Base-by-base conservation (phyloP, 2,888 invertebrate genomes). In the Horisme vitalbata region DNA sequence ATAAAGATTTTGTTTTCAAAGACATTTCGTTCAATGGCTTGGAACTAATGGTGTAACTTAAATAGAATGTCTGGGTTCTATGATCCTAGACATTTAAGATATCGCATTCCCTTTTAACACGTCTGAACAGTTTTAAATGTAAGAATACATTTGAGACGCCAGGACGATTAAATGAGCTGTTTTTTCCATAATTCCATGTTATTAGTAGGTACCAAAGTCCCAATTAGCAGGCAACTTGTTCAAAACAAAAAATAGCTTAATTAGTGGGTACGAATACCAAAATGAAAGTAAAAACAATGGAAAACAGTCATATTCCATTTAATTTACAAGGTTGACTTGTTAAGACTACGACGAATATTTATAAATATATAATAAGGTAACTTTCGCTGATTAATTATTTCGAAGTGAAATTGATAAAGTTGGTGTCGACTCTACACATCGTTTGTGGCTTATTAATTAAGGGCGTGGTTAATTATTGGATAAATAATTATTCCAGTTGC, bases 1-100 rank as follows among this genome's bases (percentile, higher is more conserved):
- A 58, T 31, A 86, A 63, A 45, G 39, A 51, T 60, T 75, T 76
- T 21, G 85, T 83, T 45, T 71, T 75, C 24, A 57, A 38, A 39
- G 60, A 55, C 82, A 83, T 81, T 67, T 57, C 49, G 45, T 10
- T 9, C 26, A 47, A 51, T 41, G 39, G 44, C 35, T 50, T 10
- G 49, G 46, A 41, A 49, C 41, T 45, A 46, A 46, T 27, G 36
- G 48, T 9, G 20, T 31, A 41, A 38, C 39, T 39, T 30, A 20
- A 35, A 44, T 36, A 45, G 45, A 44, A 51, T 41, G 24, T 43
- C 47, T 35, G 45, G 33, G 3, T 41, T 47, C 9, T 27, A 41
- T 37, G 36, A 44, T 39, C 31, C 39, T 39, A 38, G 30, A 31
- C 24, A 31, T 31, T 31, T 15, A 15, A 39, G 9, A 31, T 27